Conservation (phyloP, 2,888 invertebrate genomes). For the Ennomos quercinarius region DNA sequence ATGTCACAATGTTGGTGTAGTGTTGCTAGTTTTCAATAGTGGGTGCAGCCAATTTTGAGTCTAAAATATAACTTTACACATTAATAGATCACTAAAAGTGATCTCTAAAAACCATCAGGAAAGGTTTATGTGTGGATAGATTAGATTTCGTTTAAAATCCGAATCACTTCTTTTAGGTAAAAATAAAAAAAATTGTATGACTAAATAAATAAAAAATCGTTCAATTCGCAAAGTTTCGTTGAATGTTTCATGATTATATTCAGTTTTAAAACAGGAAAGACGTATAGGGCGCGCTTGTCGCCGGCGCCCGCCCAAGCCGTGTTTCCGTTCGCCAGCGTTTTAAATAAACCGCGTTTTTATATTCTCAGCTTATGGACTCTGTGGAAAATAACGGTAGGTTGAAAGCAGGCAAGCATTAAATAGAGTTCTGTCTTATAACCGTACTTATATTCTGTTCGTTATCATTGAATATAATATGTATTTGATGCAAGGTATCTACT, state of each 20-base stretch:
- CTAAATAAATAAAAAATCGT: neutral
- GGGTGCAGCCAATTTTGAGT: constrained; percentile 1
- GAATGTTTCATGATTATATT: constrained; percentile 57
- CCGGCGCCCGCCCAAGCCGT: constrained; percentile 76
- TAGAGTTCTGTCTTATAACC: no score
- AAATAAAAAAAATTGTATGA: neutral
- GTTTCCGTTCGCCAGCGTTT: constrained; percentile 69
- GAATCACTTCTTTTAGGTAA: neutral
- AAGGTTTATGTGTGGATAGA: no score
- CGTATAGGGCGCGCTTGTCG: constrained; percentile 49
- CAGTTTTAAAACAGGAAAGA: constrained; percentile 68
- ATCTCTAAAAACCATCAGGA: no score
- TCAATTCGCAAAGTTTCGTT: constrained; percentile 3
- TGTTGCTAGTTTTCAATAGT: constrained; percentile 34
- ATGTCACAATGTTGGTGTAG: constrained; percentile 61
- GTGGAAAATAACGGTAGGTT: constrained; percentile 44
- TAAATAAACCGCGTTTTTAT: constrained; percentile 73
- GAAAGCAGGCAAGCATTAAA: neutral
- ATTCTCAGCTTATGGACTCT: constrained; percentile 32
- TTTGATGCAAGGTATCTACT: no score
- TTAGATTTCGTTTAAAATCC: no score
- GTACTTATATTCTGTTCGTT: no score
- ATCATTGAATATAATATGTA: no score
- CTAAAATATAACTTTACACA: no score
- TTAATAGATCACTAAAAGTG: no score